Evolutionary conservation across 1,140 invertebrate genomes (phyloP).

Genomic region (Prorops nasuta): DNA sequence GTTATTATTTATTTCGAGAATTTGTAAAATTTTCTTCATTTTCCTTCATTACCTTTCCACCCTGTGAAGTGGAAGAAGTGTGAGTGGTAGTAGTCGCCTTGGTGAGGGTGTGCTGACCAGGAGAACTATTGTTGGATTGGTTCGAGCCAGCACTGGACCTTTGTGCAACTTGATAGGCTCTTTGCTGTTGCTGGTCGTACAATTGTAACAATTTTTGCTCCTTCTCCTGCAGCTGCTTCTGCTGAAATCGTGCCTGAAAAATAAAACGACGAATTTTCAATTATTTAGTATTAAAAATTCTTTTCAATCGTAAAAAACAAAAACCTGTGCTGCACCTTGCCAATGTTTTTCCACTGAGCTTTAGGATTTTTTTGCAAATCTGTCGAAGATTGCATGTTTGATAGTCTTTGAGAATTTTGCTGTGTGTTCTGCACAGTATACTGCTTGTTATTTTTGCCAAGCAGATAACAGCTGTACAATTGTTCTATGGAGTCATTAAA

Average conservation of each 20-base stretch:
- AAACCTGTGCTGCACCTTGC: neutral
- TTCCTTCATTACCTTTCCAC: constrained; percentile 44
- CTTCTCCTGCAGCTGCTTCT: constrained; percentile 71
- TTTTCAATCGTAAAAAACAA: neutral
- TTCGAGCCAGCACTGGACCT: constrained; percentile 62
- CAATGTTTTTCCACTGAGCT: neutral
- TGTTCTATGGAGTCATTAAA: no score
- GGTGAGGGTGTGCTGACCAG: constrained; percentile 34
- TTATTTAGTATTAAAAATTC: constrained; percentile 6
- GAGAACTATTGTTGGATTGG: constrained; percentile 37
- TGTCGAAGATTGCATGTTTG: no score
- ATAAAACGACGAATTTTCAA: constrained; percentile 18
- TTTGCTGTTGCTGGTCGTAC: constrained; percentile 70
- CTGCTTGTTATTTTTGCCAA: no score
- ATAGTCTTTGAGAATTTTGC: no score
- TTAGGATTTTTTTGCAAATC: constrained; percentile 1
- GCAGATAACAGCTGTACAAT: no score
- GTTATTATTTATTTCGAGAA: no score
- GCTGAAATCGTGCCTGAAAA: constrained; percentile 70
- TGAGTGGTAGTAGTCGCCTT: constrained; percentile 31
- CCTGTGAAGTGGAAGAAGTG: constrained; percentile 35
- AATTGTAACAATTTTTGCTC: constrained; percentile 70
- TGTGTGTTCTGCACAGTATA: no score
- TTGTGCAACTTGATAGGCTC: constrained; percentile 65
- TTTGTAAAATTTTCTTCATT: no score